A percentile compares a stretch with the other conserved stretches of the same genome.
Evolutionary conservation across 2,888 invertebrate genomes (phyloP).

Genomic region (Chironomus tentans): DNA sequence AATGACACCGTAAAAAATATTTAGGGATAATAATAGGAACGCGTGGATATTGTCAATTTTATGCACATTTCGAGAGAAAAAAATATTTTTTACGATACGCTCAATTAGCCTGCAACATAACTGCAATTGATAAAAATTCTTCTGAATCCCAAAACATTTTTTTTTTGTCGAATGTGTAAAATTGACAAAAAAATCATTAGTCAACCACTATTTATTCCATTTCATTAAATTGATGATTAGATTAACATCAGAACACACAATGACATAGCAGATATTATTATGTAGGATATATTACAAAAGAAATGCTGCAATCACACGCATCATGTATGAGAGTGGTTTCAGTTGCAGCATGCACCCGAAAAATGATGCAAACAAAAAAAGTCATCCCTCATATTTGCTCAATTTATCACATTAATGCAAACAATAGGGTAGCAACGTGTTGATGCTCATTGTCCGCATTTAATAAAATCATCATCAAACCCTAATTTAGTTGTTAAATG

Average conservation of each 20-base stretch:
- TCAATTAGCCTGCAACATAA: not conserved
- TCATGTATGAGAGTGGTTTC: not conserved
- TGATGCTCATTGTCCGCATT: constrained; percentile 25
- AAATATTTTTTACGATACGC: not conserved
- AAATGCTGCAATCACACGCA: not conserved
- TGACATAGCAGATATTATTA: not conserved
- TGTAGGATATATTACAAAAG: not conserved
- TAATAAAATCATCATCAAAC: constrained; percentile 27
- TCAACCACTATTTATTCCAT: constrained; percentile 26
- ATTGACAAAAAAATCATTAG: constrained; percentile 10
- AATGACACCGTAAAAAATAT: not conserved
- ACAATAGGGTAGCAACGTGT: constrained; percentile 2
- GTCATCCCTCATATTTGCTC: constrained; percentile 27
- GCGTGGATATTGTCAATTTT: too few relatives aligned
- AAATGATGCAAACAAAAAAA: not conserved
- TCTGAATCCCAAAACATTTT: not conserved
- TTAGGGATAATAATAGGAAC: not conserved
- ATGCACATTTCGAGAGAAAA: too few relatives aligned
- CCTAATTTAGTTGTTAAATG: constrained; percentile 27
- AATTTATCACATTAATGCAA: constrained; percentile 27
- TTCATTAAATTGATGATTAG: constrained; percentile 12
- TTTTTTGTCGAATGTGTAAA: not conserved
- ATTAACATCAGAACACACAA: not conserved
- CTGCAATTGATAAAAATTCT: not conserved
- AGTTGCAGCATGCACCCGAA: constrained; percentile 6